Evolutionary conservation across 2,113 vertebrate species (phyloP).

Genomic region (Mionectes macconnelli): DNA sequence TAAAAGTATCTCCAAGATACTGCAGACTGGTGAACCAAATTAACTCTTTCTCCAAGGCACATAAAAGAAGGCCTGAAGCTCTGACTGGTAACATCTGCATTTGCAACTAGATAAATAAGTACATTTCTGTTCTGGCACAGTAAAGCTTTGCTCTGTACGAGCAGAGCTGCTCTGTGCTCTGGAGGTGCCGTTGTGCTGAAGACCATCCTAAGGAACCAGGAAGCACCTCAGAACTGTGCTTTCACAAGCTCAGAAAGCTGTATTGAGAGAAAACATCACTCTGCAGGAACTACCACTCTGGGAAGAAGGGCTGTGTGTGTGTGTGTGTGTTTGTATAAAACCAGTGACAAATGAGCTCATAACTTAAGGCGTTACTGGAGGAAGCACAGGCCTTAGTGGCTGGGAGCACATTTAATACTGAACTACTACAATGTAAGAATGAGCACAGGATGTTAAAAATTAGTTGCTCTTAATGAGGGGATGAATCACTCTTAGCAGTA

Average conservation of each 20-base stretch:
- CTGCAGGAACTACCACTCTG: neutral
- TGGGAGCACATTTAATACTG: neutral
- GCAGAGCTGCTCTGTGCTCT: neutral
- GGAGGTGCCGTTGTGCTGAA: neutral
- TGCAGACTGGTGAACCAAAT: neutral
- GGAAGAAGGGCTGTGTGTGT: neutral
- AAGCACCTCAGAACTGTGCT: neutral
- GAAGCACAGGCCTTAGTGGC: neutral
- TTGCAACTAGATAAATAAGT: neutral
- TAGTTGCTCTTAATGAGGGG: neutral
- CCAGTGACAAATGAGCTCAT: neutral
- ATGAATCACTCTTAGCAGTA: neutral
- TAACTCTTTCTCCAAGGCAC: neutral
- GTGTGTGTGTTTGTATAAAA: neutral
- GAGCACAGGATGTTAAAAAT: neutral
- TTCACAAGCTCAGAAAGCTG: neutral
- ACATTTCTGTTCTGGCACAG: neutral
- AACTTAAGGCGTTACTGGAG: neutral
- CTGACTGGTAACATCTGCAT: neutral
- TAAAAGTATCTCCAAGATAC: neutral
- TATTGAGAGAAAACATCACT: neutral
- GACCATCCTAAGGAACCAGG: neutral
- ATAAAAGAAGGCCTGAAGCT: neutral
- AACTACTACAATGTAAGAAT: neutral
- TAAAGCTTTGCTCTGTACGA: neutral